Evolutionary conservation across 2,797 vertebrate genomes (phyloP).

Genomic region (Sardinella longiceps): DNA sequence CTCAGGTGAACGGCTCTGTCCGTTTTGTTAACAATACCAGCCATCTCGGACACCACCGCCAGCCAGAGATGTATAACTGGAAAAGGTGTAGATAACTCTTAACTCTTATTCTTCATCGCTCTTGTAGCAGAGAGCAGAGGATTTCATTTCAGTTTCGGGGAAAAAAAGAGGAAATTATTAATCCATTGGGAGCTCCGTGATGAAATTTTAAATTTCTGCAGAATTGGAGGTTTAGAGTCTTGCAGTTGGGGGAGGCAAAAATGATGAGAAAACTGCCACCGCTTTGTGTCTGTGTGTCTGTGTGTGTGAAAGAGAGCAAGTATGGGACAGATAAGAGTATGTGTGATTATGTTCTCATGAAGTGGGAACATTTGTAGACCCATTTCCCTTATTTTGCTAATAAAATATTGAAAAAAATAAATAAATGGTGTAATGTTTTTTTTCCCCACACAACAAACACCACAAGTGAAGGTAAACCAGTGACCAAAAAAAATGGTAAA

Average conservation of each 20-base stretch:
- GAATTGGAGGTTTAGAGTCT: neutral
- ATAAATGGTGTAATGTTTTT: neutral
- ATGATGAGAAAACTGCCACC: constrained; percentile 14
- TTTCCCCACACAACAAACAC: neutral
- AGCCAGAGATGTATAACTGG: neutral
- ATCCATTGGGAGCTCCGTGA: neutral
- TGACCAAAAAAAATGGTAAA: neutral
- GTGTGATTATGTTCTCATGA: constrained; percentile 56
- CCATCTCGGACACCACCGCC: neutral
- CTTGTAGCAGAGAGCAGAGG: neutral
- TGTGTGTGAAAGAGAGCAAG: neutral
- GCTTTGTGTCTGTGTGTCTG: constrained; percentile 51
- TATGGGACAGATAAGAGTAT: constrained; percentile 18
- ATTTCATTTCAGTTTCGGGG: constrained; percentile 12
- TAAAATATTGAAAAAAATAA: neutral
- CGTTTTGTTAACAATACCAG: neutral
- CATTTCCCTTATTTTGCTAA: constrained; percentile 84
- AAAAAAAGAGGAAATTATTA: neutral
- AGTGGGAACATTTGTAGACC: constrained; percentile 79
- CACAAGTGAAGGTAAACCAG: neutral
- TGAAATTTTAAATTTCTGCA: neutral
- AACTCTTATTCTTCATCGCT: neutral
- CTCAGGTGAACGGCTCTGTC: constrained; percentile 1
- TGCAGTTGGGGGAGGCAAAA: neutral
- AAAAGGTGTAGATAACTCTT: neutral